Percentiles rank a stretch among this genome's conserved stretches.
These are phyloP conservation scores for Riptortus pedestris DNA, from an alignment of 1,140 invertebrate genomes.

Conservation along the genomic window DNA sequence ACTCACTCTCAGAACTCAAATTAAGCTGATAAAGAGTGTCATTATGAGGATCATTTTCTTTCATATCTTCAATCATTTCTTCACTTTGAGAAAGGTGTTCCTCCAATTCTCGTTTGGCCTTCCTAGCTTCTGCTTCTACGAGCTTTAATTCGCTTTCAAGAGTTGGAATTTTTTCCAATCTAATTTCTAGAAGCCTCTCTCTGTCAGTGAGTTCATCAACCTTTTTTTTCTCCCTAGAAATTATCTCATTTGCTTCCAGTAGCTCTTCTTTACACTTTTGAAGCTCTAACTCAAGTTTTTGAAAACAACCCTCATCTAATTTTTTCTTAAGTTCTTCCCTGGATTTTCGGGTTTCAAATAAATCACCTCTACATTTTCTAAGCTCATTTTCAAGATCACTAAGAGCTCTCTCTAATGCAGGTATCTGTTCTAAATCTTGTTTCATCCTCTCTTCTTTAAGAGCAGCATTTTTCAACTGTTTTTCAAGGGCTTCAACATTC, in stretches of 20 bases:
- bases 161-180: background rate
- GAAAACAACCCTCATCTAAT: background rate
- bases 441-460: background rate
- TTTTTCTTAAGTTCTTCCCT: conserved; percentile 1
- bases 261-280: background rate
- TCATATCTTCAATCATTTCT: background rate
- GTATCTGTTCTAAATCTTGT: conserved; percentile 6
- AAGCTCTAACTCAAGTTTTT: conserved; percentile 3
- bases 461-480: background rate
- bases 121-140: conserved; percentile 10
- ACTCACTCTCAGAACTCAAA: background rate
- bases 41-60: background rate
- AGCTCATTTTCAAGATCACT: conserved; percentile 6
- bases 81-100: background rate
- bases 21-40: background rate
- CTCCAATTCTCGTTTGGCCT: conserved; percentile 7
- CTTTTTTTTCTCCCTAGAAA: background rate
- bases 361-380: background rate
- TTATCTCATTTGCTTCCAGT: background rate
- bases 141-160: conserved; percentile 1
- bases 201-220: background rate
- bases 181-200: background rate
- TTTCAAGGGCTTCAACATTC: background rate
- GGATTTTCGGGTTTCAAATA: background rate
- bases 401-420: background rate